A percentile compares a stretch with the other conserved stretches of the same genome.
These are phyloP conservation scores for Pterocles gutturalis DNA, from an alignment of 2,113 vertebrate species.

Conservation along the genomic window DNA sequence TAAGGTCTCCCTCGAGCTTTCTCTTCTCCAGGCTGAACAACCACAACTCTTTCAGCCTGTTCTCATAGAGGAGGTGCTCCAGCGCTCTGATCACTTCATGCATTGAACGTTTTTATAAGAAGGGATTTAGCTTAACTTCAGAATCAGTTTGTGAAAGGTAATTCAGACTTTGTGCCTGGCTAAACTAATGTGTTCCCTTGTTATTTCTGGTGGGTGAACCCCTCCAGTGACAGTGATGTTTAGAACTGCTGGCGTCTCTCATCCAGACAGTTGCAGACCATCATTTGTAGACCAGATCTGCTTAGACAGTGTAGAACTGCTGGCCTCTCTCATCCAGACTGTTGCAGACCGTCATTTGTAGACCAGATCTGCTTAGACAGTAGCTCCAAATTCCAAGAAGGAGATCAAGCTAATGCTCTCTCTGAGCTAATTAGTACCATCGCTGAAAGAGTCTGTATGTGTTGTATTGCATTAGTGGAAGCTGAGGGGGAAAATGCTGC, in stretches of 20 bases:
- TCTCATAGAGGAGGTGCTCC: too few species aligned
- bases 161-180: not conserved
- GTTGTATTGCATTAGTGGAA: not conserved
- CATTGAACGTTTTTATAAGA: not conserved
- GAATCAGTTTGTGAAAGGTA: not conserved
- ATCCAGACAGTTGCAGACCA: not conserved
- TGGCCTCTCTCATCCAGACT: not conserved
- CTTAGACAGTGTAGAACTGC: not conserved
- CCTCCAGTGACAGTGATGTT: not conserved
- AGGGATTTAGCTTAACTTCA: not conserved
- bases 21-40: too few species aligned
- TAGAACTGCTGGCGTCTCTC: not conserved
- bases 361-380: not conserved
- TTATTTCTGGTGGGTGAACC: not conserved
- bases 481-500: not conserved
- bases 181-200: not conserved
- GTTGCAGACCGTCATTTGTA: not conserved
- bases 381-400: not conserved
- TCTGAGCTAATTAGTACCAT: not conserved
- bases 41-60: too few species aligned
- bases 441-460: not conserved
- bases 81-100: not conserved
- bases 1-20: too few species aligned
- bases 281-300: not conserved
- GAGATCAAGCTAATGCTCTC: not conserved